phyloP scores from a whole-genome alignment of 2,888 invertebrate species.

The Plagiodera versicolora region DNA sequence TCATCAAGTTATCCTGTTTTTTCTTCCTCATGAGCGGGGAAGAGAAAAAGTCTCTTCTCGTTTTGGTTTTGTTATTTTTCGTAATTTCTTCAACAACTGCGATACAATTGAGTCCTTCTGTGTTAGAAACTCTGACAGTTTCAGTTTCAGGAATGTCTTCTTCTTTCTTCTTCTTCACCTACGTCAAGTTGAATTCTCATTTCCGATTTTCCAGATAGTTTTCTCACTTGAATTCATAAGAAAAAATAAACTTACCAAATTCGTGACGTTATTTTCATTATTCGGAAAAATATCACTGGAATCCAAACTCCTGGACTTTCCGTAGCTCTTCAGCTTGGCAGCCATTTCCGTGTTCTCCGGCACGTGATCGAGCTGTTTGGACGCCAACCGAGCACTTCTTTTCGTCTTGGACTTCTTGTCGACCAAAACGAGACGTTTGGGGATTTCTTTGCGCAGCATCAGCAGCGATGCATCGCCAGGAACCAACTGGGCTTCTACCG shows the following conservation, averaged over 20 bases:
- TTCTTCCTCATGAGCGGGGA: constrained; percentile 54
- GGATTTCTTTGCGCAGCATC: constrained; percentile 73
- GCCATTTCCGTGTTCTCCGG: constrained; percentile 34
- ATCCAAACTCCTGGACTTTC: constrained; percentile 82
- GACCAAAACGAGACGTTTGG: constrained; percentile 75
- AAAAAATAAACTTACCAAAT: constrained; percentile 29
- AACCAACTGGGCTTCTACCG: constrained; percentile 75
- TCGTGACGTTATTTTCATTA: constrained; percentile 42
- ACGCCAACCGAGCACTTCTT: constrained; percentile 38
- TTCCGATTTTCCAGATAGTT: neutral
- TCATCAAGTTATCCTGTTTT: constrained; percentile 42
- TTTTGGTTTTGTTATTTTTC: constrained; percentile 43
- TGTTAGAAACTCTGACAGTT: constrained; percentile 21
- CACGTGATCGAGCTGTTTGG: constrained; percentile 33
- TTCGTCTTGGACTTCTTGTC: constrained; percentile 56
- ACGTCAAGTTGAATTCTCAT: neutral
- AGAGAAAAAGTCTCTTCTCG: constrained; percentile 52
- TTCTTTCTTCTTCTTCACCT: constrained; percentile 40
- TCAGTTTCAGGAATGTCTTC: constrained; percentile 46
- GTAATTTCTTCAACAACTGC: constrained; percentile 27
- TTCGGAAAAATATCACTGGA: constrained; percentile 76
- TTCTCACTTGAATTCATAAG: neutral
- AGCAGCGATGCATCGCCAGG: constrained; percentile 74
- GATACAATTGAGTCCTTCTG: constrained; percentile 12
- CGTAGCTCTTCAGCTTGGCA: constrained; percentile 61